Evolutionary conservation across 2,888 invertebrate genomes (phyloP).

Genomic region (Cephus rjabovi): DNA sequence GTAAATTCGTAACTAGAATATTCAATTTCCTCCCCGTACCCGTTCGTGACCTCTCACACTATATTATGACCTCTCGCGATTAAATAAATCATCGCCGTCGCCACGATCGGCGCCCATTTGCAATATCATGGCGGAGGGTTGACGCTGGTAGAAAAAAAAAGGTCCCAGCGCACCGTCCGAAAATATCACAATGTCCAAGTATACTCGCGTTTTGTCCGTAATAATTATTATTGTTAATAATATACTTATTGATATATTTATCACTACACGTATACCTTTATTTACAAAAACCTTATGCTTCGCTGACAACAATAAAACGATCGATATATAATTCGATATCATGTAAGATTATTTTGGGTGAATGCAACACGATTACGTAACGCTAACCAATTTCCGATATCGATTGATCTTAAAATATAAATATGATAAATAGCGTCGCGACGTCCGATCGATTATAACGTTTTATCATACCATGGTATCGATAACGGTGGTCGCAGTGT

Average conservation of each 20-base stretch:
- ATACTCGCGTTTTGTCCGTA: conserved; percentile 43
- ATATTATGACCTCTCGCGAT: not conserved
- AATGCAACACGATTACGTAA: conserved; percentile 6
- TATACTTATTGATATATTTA: conserved; percentile 26
- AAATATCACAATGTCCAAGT: conserved; percentile 64
- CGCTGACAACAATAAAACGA: conserved; percentile 18
- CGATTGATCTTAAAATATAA: not conserved
- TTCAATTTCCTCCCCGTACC: conserved; percentile 36
- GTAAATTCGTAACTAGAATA: conserved; percentile 66
- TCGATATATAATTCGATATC: not conserved
- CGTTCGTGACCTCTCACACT: not conserved
- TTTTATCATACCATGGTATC: not conserved
- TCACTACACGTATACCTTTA: conserved; percentile 53
- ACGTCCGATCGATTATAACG: not conserved
- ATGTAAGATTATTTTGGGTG: conserved; percentile 3
- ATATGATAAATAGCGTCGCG: not conserved
- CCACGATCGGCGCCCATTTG: conserved; percentile 1
- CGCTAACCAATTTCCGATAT: not conserved
- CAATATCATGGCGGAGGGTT: conserved; percentile 1
- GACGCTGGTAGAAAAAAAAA: conserved; percentile 39
- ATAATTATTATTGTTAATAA: conserved; percentile 1
- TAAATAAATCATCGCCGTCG: not conserved
- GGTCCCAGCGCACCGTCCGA: conserved; percentile 29
- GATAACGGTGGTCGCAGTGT: not conserved
- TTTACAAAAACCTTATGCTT: conserved; percentile 54